Evolutionary conservation across 2,113 vertebrate species (phyloP).

Genomic region (Scomber colias): DNA sequence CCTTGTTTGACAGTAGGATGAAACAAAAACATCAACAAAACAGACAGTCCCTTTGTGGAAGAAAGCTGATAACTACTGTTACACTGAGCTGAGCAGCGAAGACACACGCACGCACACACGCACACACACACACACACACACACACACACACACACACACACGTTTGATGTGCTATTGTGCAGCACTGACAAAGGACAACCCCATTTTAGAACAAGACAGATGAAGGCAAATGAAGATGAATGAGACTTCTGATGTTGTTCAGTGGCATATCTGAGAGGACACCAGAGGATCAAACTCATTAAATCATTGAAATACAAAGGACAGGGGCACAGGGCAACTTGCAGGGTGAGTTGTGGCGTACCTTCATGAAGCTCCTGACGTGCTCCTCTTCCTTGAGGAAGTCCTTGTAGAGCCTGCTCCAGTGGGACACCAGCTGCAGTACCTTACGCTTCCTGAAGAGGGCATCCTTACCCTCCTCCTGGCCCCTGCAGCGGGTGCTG

Average conservation of each 20-base stretch:
- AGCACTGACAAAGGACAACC: slow-evolving; percentile 20
- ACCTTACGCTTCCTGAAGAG: slow-evolving; percentile 96
- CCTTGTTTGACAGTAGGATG: slow-evolving; percentile 19
- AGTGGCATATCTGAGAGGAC: slow-evolving; percentile 1
- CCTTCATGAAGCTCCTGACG: slow-evolving; percentile 97
- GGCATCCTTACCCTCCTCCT: slow-evolving; percentile 92
- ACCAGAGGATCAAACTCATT: slow-evolving; percentile 26
- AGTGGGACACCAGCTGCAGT: slow-evolving; percentile 95
- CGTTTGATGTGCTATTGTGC: slow-evolving; percentile 18
- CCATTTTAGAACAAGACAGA: slow-evolving; percentile 8
- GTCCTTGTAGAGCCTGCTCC: slow-evolving; percentile 96
- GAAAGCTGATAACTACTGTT: slow-evolving; percentile 2
- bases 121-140: not conserved
- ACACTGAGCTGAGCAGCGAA: not conserved
- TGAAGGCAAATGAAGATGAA: slow-evolving; percentile 38
- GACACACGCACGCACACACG: not conserved
- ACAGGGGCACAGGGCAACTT: not conserved
- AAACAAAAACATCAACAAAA: slow-evolving; percentile 32
- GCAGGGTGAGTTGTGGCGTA: slow-evolving; percentile 58
- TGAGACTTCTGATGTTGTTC: slow-evolving; percentile 9
- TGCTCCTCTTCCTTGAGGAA: slow-evolving; percentile 96
- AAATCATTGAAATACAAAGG: not conserved
- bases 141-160: not conserved
- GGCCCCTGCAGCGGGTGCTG: slow-evolving; percentile 91
- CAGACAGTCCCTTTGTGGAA: not conserved